Conservation (phyloP, 1,140 invertebrate genomes). For the Eumaeus atala region DNA sequence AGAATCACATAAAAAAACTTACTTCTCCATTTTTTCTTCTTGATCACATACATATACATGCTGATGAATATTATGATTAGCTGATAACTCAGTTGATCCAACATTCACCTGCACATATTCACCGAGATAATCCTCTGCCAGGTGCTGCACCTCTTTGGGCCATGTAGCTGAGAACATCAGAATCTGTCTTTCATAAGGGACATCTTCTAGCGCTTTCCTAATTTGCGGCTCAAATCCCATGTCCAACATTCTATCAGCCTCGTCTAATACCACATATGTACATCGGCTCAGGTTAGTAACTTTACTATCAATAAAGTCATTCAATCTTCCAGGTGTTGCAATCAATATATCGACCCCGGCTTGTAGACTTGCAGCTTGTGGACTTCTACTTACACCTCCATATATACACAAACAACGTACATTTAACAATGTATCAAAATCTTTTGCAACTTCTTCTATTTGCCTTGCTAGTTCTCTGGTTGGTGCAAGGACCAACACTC, state of each 20-base stretch:
- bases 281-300: conserved; percentile 90
- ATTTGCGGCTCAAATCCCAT: conserved; percentile 99
- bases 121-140: conserved; percentile 84
- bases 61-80: conserved; percentile 94
- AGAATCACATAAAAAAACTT: conserved; percentile 24
- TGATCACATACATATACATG: conserved; percentile 88
- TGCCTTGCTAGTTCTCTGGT: conserved; percentile 97
- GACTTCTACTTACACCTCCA: conserved; percentile 91
- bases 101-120: conserved; percentile 87
- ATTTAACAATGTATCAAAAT: conserved; percentile 87
- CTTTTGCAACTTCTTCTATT: conserved; percentile 93
- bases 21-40: conserved; percentile 78
- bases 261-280: conserved; percentile 80
- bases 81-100: conserved; percentile 82
- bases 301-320: conserved; percentile 93
- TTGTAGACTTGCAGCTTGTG: conserved; percentile 84
- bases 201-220: conserved; percentile 89
- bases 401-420: conserved; percentile 93
- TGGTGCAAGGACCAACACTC: conserved; percentile 92
- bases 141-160: conserved; percentile 84
- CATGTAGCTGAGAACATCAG: conserved; percentile 85
- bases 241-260: conserved; percentile 93
- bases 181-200: conserved; percentile 61
- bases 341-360: conserved; percentile 90
- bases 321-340: conserved; percentile 95